Percentiles rank a stretch among this genome's conserved stretches.
These are phyloP conservation scores for Protomyctophum bolini DNA, from an alignment of 2,113 vertebrate species.

Conservation along the genomic window DNA sequence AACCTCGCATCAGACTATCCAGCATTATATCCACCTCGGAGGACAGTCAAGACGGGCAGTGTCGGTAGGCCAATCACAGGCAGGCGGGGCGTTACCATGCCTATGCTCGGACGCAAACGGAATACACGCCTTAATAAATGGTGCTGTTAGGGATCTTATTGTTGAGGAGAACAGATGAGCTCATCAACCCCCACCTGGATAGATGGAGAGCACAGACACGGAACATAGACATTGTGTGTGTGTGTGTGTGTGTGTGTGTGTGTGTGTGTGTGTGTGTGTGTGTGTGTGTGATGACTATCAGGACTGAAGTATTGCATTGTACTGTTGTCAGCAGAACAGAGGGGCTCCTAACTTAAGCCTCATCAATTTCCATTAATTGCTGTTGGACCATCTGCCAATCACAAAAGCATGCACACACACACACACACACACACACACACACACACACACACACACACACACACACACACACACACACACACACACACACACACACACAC, in stretches of 20 bases:
- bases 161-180: slow-evolving; percentile 56
- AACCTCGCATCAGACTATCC: too few species aligned
- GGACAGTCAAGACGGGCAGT: too few species aligned
- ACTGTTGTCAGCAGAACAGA: slow-evolving; percentile 69
- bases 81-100: too few species aligned
- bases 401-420: slow-evolving; percentile 18
- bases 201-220: slow-evolving; percentile 27
- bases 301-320: slow-evolving; percentile 51
- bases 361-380: slow-evolving; percentile 72
- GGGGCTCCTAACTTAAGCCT: slow-evolving; percentile 55
- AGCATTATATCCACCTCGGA: too few species aligned
- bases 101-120: too few species aligned
- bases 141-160: slow-evolving; percentile 32
- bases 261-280: neutral
- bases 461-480: slow-evolving; percentile 23
- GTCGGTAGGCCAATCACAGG: too few species aligned
- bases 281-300: slow-evolving; percentile 26
- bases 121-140: too few species aligned
- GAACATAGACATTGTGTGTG: slow-evolving; percentile 19
- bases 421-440: slow-evolving; percentile 11
- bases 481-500: slow-evolving; percentile 16
- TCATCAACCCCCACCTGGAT: slow-evolving; percentile 30
- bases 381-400: slow-evolving; percentile 67
- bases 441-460: neutral
- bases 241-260: slow-evolving; percentile 11